phyloP scores from a whole-genome alignment of 2,888 invertebrate genomes.

The Clitarchus hookeri region DNA sequence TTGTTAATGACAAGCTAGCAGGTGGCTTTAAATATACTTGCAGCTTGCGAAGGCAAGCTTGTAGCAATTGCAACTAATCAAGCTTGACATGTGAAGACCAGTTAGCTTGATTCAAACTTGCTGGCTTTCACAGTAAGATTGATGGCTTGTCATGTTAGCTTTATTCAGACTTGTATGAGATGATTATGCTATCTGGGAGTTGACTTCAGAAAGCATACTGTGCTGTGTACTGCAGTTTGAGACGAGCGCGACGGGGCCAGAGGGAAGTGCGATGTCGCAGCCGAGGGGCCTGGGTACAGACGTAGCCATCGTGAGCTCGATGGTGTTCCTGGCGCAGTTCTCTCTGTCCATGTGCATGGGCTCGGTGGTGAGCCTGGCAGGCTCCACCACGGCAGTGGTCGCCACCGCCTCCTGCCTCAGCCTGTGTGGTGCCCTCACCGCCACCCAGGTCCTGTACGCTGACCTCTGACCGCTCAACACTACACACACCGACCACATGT shows the following conservation, averaged over 20 bases:
- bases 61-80: too few species aligned
- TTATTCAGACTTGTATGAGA: too few species aligned
- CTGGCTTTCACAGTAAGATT: too few species aligned
- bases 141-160: too few species aligned
- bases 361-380: conserved; percentile 75
- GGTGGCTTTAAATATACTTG: too few species aligned
- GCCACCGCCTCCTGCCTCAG: conserved; percentile 83
- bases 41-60: too few species aligned
- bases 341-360: conserved; percentile 87
- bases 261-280: conserved; percentile 61
- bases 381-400: conserved; percentile 88
- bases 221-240: conserved; percentile 61
- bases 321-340: conserved; percentile 96
- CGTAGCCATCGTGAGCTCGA: conserved; percentile 91
- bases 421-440: conserved; percentile 81
- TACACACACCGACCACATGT: too few species aligned
- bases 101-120: too few species aligned
- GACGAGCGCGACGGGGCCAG: conserved; percentile 58
- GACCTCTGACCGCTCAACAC: conserved; percentile 65
- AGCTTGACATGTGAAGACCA: too few species aligned
- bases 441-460: conserved; percentile 87
- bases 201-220: not conserved
- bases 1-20: too few species aligned
- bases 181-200: too few species aligned
- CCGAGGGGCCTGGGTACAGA: conserved; percentile 94